Evolutionary conservation across 2,797 vertebrate genomes (phyloP).

Genomic region (Enteromius trimaculatus): DNA sequence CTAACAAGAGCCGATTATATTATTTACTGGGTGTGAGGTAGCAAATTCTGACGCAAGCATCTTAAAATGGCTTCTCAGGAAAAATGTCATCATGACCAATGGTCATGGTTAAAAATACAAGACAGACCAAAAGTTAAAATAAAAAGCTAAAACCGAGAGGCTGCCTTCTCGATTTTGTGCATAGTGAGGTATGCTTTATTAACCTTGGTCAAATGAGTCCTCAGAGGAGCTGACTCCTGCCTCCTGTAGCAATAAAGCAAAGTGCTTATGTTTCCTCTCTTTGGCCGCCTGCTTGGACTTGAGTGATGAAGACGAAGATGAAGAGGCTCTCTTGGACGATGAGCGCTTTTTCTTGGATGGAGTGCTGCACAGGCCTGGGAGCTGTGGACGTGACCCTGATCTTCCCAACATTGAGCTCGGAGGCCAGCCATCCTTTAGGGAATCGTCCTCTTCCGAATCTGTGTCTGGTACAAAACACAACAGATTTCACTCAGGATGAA

Average conservation of each 20-base stretch:
- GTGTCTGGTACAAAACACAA: constrained; percentile 83
- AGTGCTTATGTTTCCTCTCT: constrained; percentile 92
- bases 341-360: constrained; percentile 78
- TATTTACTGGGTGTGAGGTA: constrained; percentile 74
- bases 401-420: constrained; percentile 73
- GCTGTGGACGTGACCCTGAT: constrained; percentile 69
- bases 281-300: constrained; percentile 78
- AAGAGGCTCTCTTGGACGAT: constrained; percentile 65
- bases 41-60: constrained; percentile 79
- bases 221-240: constrained; percentile 91
- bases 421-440: constrained; percentile 87
- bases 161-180: constrained; percentile 57
- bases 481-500: constrained; percentile 26
- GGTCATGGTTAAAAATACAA: constrained; percentile 39
- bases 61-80: constrained; percentile 70
- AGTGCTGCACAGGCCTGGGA: constrained; percentile 73
- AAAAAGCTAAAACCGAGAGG: constrained; percentile 37
- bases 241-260: constrained; percentile 92
- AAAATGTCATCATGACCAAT: constrained; percentile 40
- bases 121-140: constrained; percentile 37
- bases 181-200: constrained; percentile 81
- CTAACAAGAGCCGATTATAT: constrained; percentile 75
- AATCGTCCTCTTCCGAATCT: constrained; percentile 90
- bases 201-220: constrained; percentile 99
- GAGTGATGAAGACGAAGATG: constrained; percentile 74